Conservation (phyloP, 1,140 invertebrate genomes). For the Euwallacea similis region DNA sequence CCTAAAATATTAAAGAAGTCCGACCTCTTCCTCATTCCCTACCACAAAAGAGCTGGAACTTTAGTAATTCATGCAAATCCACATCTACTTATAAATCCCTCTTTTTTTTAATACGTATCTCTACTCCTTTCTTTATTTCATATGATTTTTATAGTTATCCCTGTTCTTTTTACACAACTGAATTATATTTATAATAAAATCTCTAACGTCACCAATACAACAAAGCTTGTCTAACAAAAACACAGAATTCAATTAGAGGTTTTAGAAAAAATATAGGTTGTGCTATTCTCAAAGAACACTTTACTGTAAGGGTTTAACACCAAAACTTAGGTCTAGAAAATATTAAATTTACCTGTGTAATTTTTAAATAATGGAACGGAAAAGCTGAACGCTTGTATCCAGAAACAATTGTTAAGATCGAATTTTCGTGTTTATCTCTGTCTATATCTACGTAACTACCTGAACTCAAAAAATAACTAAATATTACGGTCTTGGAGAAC, state of each 20-base stretch:
- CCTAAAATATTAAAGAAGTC: too few species aligned
- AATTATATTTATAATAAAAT: background rate
- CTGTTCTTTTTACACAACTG: conserved; percentile 19
- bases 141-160: conserved; percentile 6
- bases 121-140: background rate
- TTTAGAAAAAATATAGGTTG: conserved; percentile 15
- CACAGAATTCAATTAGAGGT: background rate
- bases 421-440: too few species aligned
- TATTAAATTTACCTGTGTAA: conserved; percentile 13
- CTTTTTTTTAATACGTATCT: too few species aligned
- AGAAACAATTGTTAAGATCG: too few species aligned
- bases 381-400: background rate
- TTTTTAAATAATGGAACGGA: background rate
- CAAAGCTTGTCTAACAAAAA: background rate
- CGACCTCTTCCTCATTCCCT: too few species aligned
- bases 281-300: conserved; percentile 25
- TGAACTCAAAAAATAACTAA: too few species aligned
- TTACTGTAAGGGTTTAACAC: conserved; percentile 36
- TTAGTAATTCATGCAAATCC: too few species aligned
- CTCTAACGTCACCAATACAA: background rate
- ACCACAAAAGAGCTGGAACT: too few species aligned
- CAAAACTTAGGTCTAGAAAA: conserved; percentile 32
- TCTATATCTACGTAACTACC: too few species aligned
- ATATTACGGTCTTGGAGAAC: too few species aligned
- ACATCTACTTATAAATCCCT: too few species aligned